Evolutionary conservation across 1,140 invertebrate genomes (phyloP), one percentile per base, ranked within the genome.

Genomic region (Apocrypta bakeri): DNA sequence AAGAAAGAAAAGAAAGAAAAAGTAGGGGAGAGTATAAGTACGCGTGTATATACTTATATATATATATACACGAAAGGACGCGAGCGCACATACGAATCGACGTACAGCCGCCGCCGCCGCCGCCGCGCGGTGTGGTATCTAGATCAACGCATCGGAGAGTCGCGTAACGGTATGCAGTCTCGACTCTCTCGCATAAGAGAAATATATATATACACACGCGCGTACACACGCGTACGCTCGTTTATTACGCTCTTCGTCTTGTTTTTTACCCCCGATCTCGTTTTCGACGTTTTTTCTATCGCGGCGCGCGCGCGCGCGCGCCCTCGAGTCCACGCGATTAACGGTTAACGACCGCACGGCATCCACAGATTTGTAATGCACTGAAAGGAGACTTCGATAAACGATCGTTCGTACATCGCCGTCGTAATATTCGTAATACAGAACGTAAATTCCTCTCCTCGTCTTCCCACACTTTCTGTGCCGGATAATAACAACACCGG

Each of bases 111-210:
- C 66, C n/a, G 64, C 40, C 21, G 37, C 24, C 21, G 75, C 64
- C n/a, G 37, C 33, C 8, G 33, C 76, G 12, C 29, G 61, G n/a
- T 25, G 25, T 64, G 48, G 79, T 72, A 79, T 79, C 78, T 79
- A 72, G 78, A 79, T 79, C 78, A 79, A 61, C 66, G 40, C 78
- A 79, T 79, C 78, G 37, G 33, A 29, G 24, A 64, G 56, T 64
- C 56, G 31, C 56, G 61, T 81, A 73, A 81, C 79, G 79, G 71
- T 73, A 73, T 1, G 2, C 3, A 29, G 1, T 14, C 68, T 37
- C 12, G 17, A 3, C 48, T 33, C 42, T 42, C 31, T 37, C 48
- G 29, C 78, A 25, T 42, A 27, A 37, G 21, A 72, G 12, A 72
- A 33, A n/a, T 11, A 63, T 79, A 56, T 25, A 29, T 40, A 63